These are phyloP conservation scores for Malaclemys terrapin DNA, from an alignment of 2,113 vertebrate species.

Conservation along the genomic window DNA sequence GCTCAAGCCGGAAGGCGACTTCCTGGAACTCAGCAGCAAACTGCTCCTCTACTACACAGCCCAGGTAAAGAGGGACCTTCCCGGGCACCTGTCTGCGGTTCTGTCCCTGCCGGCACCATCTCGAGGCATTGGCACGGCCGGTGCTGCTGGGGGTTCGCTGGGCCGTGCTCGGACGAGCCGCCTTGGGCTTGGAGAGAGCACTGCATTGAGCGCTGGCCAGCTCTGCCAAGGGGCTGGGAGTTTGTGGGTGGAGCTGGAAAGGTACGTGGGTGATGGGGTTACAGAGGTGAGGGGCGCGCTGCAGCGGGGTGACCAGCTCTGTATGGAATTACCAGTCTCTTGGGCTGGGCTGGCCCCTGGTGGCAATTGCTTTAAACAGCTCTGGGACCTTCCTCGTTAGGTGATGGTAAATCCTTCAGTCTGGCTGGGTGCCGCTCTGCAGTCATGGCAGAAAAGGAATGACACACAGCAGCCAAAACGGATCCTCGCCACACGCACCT, in stretches of 20 bases:
- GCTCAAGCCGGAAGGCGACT: conserved; percentile 90
- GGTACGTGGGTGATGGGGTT: too few relatives aligned
- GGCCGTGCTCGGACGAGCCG: not conserved
- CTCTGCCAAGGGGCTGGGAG: not conserved
- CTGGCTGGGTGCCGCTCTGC: not conserved
- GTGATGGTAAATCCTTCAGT: not conserved
- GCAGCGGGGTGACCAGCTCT: not conserved
- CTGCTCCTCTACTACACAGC: conserved; percentile 96
- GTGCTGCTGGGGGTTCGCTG: not conserved
- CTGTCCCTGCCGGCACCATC: not conserved
- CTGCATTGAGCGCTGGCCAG: not conserved
- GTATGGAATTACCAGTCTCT: not conserved
- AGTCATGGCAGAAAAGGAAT: not conserved
- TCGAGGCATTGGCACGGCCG: not conserved
- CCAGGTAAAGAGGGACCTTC: conserved; percentile 82
- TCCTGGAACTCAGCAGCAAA: conserved; percentile 88
- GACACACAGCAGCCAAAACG: not conserved
- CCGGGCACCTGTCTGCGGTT: too few relatives aligned
- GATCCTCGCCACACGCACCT: not conserved
- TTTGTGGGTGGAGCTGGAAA: not conserved
- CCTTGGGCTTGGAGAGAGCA: not conserved
- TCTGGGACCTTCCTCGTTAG: not conserved
- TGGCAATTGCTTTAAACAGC: not conserved
- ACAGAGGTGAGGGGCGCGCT: not conserved
- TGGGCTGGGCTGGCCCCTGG: not conserved